These are phyloP conservation scores for Peromyscus maniculatus DNA, from an alignment of 2,113 vertebrate genomes.

Conservation along the genomic window DNA sequence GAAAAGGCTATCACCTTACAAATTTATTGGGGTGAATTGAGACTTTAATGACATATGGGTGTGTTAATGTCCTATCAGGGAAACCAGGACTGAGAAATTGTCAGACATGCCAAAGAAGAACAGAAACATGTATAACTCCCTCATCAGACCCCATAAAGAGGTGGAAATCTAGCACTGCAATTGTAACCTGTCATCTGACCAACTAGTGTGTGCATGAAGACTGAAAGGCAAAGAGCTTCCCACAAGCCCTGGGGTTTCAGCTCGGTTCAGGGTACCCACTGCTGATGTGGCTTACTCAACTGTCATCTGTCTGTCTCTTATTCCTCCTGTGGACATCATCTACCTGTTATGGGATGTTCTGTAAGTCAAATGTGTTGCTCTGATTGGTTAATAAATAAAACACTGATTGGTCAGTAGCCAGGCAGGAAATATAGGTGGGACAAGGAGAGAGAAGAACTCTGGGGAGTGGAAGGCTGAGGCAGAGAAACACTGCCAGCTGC, in stretches of 20 bases:
- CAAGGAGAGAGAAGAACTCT: too few relatives aligned
- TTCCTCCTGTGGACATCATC: not conserved
- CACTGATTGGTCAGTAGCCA: too few relatives aligned
- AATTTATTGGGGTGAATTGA: not conserved
- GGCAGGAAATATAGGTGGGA: too few relatives aligned
- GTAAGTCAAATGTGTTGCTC: too few relatives aligned
- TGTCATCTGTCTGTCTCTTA: not conserved
- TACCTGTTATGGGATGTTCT: too few relatives aligned
- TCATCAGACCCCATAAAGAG: too few relatives aligned
- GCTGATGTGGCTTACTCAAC: not conserved
- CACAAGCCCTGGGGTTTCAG: too few relatives aligned
- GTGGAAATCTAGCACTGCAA: not conserved
- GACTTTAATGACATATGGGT: too few relatives aligned
- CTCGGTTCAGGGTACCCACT: not conserved
- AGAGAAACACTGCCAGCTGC: too few relatives aligned
- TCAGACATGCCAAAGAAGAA: not conserved
- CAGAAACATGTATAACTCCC: not conserved
- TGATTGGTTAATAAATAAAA: too few relatives aligned
- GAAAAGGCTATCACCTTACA: not conserved
- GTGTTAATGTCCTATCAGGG: not conserved
- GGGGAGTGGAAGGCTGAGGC: too few relatives aligned
- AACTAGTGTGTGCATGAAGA: not conserved
- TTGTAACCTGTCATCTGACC: not conserved
- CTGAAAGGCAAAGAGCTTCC: not conserved
- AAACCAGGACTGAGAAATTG: not conserved